phyloP scores from a whole-genome alignment of 2,888 invertebrate species.

The Corbicula japonica region DNA sequence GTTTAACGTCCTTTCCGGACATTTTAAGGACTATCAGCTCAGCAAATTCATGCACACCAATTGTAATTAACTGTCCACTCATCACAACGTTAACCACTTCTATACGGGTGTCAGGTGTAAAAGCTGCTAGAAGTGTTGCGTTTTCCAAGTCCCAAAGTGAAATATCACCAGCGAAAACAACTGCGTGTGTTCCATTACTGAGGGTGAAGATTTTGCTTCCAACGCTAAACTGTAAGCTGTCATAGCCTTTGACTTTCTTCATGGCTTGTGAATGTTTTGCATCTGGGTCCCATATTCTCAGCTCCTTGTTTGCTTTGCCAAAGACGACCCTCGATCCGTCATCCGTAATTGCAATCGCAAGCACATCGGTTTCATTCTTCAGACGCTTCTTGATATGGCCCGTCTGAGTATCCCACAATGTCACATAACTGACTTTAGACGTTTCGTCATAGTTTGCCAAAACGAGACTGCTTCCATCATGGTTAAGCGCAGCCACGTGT shows the following conservation, averaged over 20 bases:
- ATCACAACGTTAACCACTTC: conserved; percentile 79
- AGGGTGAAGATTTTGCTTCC: conserved; percentile 81
- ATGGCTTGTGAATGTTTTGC: conserved; percentile 65
- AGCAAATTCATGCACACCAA: conserved; percentile 82
- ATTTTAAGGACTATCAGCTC: conserved; percentile 79
- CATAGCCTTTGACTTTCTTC: conserved; percentile 78
- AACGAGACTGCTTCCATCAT: conserved; percentile 81
- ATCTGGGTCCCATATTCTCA: conserved; percentile 84
- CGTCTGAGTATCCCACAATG: conserved; percentile 83
- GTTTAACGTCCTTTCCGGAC: conserved; percentile 65
- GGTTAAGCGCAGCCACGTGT: conserved; percentile 81
- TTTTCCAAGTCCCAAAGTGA: conserved; percentile 84
- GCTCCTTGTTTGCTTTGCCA: conserved; percentile 80
- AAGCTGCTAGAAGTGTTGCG: conserved; percentile 78
- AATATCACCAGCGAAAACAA: conserved; percentile 84
- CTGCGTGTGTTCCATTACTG: conserved; percentile 75
- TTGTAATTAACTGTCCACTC: conserved; percentile 79
- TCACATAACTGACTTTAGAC: conserved; percentile 84
- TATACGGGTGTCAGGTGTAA: conserved; percentile 84
- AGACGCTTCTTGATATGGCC: conserved; percentile 81
- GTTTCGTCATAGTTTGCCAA: conserved; percentile 85
- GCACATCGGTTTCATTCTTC: conserved; percentile 83
- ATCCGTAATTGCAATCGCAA: conserved; percentile 82
- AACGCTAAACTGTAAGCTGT: conserved; percentile 76
- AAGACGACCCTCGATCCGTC: conserved; percentile 82